Conservation (phyloP, 2,888 invertebrate genomes). For the Himalopsyche tibetana region DNA sequence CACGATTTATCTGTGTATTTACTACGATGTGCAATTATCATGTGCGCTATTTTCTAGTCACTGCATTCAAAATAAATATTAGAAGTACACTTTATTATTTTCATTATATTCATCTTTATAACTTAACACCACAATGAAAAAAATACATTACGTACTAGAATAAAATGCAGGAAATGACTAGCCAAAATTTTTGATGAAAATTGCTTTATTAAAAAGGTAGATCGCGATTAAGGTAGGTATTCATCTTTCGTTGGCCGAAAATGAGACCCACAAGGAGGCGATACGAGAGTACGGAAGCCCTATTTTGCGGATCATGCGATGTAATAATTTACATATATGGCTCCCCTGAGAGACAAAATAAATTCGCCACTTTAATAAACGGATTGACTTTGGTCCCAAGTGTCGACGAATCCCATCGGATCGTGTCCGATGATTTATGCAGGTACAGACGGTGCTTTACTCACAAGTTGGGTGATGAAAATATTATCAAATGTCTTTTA, state of each 20-base stretch:
- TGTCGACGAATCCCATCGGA: conserved; percentile 50
- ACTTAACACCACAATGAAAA: not conserved
- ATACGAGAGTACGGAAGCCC: not conserved
- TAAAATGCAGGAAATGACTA: not conserved
- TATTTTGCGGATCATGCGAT: conserved; percentile 45
- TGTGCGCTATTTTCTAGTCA: no score
- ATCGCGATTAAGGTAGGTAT: not conserved
- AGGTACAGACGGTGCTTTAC: conserved; percentile 46
- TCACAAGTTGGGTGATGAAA: not conserved
- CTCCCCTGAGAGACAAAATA: conserved; percentile 61
- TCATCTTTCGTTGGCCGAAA: not conserved
- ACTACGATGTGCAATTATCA: no score
- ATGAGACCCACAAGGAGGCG: not conserved
- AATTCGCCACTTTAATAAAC: conserved; percentile 66
- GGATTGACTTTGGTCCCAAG: conserved; percentile 64
- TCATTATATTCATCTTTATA: no score
- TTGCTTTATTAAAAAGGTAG: not conserved
- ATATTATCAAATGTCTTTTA: not conserved
- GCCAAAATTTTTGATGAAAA: not conserved
- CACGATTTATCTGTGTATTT: no score
- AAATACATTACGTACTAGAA: not conserved
- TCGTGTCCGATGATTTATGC: conserved; percentile 63
- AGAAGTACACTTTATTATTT: no score
- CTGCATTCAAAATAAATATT: no score
- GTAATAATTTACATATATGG: conserved; percentile 56